phyloP scores from a whole-genome alignment of 2,888 invertebrate species.

The Synanthedon tipuliformis region DNA sequence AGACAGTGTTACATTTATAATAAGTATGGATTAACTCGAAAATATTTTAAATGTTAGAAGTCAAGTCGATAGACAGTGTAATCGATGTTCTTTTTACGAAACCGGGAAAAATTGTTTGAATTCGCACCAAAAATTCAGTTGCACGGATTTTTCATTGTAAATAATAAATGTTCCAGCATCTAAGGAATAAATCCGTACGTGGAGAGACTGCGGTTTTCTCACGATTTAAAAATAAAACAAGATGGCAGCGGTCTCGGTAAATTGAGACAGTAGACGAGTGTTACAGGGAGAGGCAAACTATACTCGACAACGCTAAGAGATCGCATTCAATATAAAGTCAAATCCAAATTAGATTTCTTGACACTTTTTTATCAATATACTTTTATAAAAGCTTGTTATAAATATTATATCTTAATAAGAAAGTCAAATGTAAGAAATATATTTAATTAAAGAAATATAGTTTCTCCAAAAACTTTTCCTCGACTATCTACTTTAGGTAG shows the following conservation, averaged over 20 bases:
- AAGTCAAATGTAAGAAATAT: too few relatives aligned
- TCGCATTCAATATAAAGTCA: not conserved
- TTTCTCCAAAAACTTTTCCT: too few relatives aligned
- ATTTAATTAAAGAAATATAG: too few relatives aligned
- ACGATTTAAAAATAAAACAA: not conserved
- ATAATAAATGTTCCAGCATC: not conserved
- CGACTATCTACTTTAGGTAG: too few relatives aligned
- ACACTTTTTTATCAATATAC: too few relatives aligned
- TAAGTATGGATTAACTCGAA: too few relatives aligned
- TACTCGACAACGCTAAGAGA: not conserved
- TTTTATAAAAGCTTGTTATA: too few relatives aligned
- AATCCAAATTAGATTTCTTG: not conserved
- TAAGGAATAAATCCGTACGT: not conserved
- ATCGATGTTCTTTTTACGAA: not conserved
- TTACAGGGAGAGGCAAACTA: not conserved
- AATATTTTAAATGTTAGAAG: too few relatives aligned
- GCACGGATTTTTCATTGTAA: not conserved
- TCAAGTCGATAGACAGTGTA: not conserved
- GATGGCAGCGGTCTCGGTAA: not conserved
- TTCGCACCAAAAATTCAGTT: not conserved
- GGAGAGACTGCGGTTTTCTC: not conserved
- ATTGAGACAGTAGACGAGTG: not conserved
- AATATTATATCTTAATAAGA: too few relatives aligned
- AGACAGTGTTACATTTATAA: too few relatives aligned
- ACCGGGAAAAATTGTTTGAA: not conserved